Evolutionary conservation across 2,797 vertebrate genomes (phyloP).

Genomic region (Octomys mimax): DNA sequence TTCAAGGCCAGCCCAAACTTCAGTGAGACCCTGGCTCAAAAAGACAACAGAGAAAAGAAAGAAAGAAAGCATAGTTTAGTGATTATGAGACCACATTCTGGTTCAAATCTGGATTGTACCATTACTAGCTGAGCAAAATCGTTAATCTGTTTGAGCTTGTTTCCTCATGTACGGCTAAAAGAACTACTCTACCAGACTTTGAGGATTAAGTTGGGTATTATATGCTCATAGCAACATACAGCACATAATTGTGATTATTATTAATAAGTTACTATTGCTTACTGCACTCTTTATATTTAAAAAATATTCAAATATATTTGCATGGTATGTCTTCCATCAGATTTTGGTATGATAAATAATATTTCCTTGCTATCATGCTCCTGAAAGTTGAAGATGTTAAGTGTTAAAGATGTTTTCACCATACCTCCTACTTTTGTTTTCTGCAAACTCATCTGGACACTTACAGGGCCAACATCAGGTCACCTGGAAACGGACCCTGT

Average conservation of each 20-base stretch:
- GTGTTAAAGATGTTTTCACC: not conserved
- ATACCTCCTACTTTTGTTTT: not conserved
- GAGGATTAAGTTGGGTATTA: not conserved
- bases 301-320: not conserved
- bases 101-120: not conserved
- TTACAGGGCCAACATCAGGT: not conserved
- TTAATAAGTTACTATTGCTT: not conserved
- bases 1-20: no score
- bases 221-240: not conserved
- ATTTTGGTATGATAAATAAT: not conserved
- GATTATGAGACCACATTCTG: not conserved
- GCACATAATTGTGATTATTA: not conserved
- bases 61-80: not conserved
- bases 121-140: not conserved
- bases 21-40: no score
- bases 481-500: not conserved
- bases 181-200: not conserved
- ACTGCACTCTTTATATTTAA: not conserved
- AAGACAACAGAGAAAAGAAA: not conserved
- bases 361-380: not conserved
- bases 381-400: not conserved
- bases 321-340: not conserved
- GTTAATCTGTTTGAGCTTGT: not conserved
- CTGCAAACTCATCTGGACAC: not conserved
- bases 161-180: not conserved